Percentiles rank a stretch among this genome's conserved stretches.
phyloP scores from a whole-genome alignment of 2,797 vertebrate genomes.

The Margarornis squamiger region DNA sequence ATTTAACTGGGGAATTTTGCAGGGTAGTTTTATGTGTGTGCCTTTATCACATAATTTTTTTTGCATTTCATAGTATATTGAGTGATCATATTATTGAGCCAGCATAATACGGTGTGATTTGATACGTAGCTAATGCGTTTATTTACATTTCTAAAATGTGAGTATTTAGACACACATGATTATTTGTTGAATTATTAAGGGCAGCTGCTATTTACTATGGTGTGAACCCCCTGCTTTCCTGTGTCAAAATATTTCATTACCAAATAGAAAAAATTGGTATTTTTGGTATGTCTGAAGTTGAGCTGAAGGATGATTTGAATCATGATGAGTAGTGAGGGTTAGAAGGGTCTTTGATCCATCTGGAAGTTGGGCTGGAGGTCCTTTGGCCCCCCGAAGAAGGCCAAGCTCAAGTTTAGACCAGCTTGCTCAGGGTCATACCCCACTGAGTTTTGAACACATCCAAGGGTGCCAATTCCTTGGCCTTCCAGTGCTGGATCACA shows the following conservation, averaged over 20 bases:
- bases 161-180: conserved; percentile 2
- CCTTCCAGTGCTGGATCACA: background rate
- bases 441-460: background rate
- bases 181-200: background rate
- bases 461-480: background rate
- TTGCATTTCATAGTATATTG: background rate
- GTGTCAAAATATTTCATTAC: background rate
- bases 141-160: background rate
- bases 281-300: background rate
- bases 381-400: background rate
- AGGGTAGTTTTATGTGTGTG: background rate
- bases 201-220: background rate
- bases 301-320: background rate
- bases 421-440: background rate
- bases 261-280: background rate
- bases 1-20: background rate
- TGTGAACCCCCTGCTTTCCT: background rate
- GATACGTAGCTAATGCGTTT: background rate
- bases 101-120: background rate
- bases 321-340: background rate
- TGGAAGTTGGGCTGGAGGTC: background rate
- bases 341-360: background rate
- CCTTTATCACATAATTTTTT: background rate
- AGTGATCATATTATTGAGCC: background rate
- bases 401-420: background rate